Evolutionary conservation across 2,888 invertebrate genomes (phyloP), one percentile per base, ranked within the genome.

Genomic region (Polyommatus icarus): DNA sequence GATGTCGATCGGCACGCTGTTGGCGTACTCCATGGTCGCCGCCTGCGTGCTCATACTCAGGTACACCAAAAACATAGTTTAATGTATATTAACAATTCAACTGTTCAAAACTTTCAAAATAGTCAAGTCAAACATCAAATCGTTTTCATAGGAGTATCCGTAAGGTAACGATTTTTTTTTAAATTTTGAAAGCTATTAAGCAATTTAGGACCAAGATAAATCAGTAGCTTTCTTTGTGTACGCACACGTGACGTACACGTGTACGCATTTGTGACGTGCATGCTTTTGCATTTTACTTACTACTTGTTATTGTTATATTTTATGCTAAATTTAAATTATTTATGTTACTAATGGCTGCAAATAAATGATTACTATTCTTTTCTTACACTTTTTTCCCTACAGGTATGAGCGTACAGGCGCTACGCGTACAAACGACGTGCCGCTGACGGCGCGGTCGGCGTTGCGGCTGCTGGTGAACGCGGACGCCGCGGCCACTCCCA

Each of bases 11-110:
- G 98, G 97, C 7, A 98, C 98, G 0, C 90, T 98, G 29, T 91
- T 97, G 78, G 98, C 98, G 0, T 98, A 98, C 88, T 97, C 98
- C 0, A 97, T 98, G 88, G 98, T 99, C 2, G 97, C 98, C 0
- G 96, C 97, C 4, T 97, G 97, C 83, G 97, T 98, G 0, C 94
- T 98, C 15, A 94, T 98, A 76, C 92, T 98, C 7, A 96, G 98
- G 95, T 98, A 59, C 36, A 73, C 61, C n/a, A n/a, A 57, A 54
- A 57, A 57, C 57, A 57, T 46, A 46, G 46, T 46, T 12, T 46
- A 46, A 46, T n/a, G n/a, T n/a, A n/a, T n/a, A n/a, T n/a, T n/a
- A 46, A 46, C 10, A 40, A 40, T 40, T 40, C 40, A 10, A 10
- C 10, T 10, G 10, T 40, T 40, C 40, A 10, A 40, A 40, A 40